phyloP scores from a whole-genome alignment of 2,888 invertebrate species.

The Luffia ferchaultella region DNA sequence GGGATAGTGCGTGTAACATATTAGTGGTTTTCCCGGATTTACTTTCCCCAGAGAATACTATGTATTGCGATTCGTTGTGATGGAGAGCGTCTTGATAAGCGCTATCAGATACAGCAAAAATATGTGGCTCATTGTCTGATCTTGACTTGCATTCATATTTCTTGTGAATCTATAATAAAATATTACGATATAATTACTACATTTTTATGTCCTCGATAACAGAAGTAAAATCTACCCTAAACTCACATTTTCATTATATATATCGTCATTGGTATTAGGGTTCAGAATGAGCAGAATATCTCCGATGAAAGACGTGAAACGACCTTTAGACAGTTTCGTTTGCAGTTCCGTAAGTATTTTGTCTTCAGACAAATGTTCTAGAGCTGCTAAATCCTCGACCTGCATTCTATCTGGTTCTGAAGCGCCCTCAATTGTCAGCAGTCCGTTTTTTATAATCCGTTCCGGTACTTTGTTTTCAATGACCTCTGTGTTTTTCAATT shows the following conservation, averaged over 20 bases:
- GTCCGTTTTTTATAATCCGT: slow-evolving; percentile 53
- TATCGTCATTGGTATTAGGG: slow-evolving; percentile 77
- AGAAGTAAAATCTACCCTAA: not conserved
- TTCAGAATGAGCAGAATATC: slow-evolving; percentile 82
- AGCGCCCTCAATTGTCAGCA: slow-evolving; percentile 56
- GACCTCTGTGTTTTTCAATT: slow-evolving; percentile 40
- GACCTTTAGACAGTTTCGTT: slow-evolving; percentile 71
- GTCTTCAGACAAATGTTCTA: slow-evolving; percentile 79
- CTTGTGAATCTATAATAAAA: slow-evolving; percentile 69
- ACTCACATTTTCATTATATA: slow-evolving; percentile 76
- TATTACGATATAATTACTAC: not conserved
- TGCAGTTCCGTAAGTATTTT: slow-evolving; percentile 73
- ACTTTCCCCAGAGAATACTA: slow-evolving; percentile 89
- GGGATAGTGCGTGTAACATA: slow-evolving; percentile 79
- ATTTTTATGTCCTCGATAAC: not conserved
- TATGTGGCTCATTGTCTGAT: slow-evolving; percentile 90
- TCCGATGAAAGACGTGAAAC: slow-evolving; percentile 80
- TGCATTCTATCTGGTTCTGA: slow-evolving; percentile 75
- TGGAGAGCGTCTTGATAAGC: slow-evolving; percentile 92
- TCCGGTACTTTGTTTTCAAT: slow-evolving; percentile 42
- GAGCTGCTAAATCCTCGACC: slow-evolving; percentile 83
- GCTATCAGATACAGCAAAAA: slow-evolving; percentile 88
- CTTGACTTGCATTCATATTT: slow-evolving; percentile 86
- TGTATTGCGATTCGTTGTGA: slow-evolving; percentile 85
- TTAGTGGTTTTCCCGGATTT: slow-evolving; percentile 92